Evolutionary conservation across 2,797 vertebrate genomes (phyloP).

Genomic region (Adelosebastes latens): DNA sequence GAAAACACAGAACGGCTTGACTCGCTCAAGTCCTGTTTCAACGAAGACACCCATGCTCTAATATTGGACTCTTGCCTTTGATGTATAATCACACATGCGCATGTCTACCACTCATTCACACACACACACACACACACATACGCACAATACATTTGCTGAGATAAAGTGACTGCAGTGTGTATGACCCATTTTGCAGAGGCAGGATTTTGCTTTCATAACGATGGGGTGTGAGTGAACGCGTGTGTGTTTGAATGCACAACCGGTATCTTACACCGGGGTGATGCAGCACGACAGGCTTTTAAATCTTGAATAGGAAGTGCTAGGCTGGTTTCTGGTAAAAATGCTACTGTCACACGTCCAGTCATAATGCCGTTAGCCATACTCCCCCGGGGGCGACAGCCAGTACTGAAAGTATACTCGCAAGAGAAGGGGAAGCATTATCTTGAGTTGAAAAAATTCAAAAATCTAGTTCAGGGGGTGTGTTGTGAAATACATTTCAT

Average conservation of each 20-base stretch:
- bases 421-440: slow-evolving; percentile 50
- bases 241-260: slow-evolving; percentile 56
- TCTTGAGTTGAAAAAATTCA: slow-evolving; percentile 5
- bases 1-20: slow-evolving; percentile 46
- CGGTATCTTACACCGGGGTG: slow-evolving; percentile 56
- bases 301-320: slow-evolving; percentile 78
- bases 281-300: slow-evolving; percentile 67
- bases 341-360: slow-evolving; percentile 61
- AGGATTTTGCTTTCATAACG: slow-evolving; percentile 79
- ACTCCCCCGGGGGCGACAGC: slow-evolving; percentile 19
- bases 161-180: slow-evolving; percentile 76
- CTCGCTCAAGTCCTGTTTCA: slow-evolving; percentile 49
- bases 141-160: slow-evolving; percentile 75
- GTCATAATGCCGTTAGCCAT: slow-evolving; percentile 66
- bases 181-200: slow-evolving; percentile 81
- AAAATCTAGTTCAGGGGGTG: slow-evolving; percentile 18
- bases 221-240: slow-evolving; percentile 47
- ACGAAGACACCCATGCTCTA: slow-evolving; percentile 52
- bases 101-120: slow-evolving; percentile 59
- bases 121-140: slow-evolving; percentile 55
- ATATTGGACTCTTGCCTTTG: slow-evolving; percentile 72
- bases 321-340: slow-evolving; percentile 74
- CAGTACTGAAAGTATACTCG: slow-evolving; percentile 28
- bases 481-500: slow-evolving; percentile 60
- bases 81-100: slow-evolving; percentile 73